Conservation (phyloP, 2,113 vertebrate species). For the Callorhinus ursinus region DNA sequence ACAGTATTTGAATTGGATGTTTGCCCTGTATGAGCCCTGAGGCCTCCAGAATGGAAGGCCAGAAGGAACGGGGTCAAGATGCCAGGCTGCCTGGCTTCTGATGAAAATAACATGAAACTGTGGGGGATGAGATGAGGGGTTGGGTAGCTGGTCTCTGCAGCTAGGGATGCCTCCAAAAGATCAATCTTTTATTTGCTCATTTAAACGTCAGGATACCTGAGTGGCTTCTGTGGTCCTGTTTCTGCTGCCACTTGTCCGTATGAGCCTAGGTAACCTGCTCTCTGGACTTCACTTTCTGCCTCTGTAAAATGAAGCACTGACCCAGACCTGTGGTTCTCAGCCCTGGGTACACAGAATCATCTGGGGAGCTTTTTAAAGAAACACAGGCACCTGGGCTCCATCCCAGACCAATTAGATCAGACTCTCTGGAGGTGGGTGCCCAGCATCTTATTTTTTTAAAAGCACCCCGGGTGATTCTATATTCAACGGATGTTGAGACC, state of each 20-base stretch:
- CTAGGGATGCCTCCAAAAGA: not conserved
- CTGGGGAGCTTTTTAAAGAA: not conserved
- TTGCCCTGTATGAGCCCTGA: not conserved
- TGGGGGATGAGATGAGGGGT: not conserved
- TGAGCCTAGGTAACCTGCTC: not conserved
- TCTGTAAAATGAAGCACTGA: slow-evolving; percentile 12
- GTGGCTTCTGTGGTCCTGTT: not conserved
- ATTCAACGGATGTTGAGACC: not conserved
- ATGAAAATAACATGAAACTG: not conserved
- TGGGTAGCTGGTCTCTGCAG: not conserved
- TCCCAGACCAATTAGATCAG: not conserved
- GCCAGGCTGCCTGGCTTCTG: not conserved
- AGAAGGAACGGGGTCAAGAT: not conserved
- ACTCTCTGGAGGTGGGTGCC: not conserved
- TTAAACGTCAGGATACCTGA: not conserved
- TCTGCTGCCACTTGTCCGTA: not conserved
- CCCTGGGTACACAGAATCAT: not conserved
- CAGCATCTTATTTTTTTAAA: not conserved
- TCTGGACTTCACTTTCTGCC: not conserved
- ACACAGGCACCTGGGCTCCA: not conserved
- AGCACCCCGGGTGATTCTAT: not conserved
- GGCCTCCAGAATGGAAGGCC: not conserved
- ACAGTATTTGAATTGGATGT: not conserved
- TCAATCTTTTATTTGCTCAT: not conserved
- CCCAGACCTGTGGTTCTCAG: not conserved